Evolutionary conservation across 2,113 vertebrate genomes (phyloP).

Genomic region (Eira barbara): DNA sequence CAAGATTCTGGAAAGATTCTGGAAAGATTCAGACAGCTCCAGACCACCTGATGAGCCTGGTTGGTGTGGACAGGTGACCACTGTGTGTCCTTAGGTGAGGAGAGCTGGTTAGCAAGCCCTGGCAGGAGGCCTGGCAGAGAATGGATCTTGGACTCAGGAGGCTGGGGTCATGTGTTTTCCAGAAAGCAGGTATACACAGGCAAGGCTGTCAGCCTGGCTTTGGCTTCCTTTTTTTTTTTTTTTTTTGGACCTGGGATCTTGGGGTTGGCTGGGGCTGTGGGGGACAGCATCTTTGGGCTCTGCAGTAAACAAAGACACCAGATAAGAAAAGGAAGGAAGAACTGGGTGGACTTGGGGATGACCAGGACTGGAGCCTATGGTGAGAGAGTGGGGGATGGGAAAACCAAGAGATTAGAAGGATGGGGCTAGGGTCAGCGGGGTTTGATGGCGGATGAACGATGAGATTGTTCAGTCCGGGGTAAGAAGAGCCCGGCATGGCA

Average conservation of each 20-base stretch:
- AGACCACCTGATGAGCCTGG: not conserved
- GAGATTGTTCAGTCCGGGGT: not conserved
- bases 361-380: not conserved
- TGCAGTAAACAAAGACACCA: not conserved
- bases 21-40: not conserved
- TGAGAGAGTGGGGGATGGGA: not conserved
- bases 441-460: not conserved
- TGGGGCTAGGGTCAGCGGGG: not conserved
- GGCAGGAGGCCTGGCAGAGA: not conserved
- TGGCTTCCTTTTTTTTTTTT: not conserved
- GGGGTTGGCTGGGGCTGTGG: not conserved
- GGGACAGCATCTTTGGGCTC: not conserved
- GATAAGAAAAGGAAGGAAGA: not conserved
- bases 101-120: not conserved
- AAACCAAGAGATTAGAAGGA: not conserved
- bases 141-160: not conserved
- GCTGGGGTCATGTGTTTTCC: not conserved
- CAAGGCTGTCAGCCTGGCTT: not conserved
- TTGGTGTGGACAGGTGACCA: not conserved
- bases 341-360: not conserved
- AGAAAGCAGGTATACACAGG: constrained; percentile 15
- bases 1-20: constrained; percentile 38
- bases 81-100: not conserved
- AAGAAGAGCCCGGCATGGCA: not conserved
- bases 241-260: not conserved